Evolutionary conservation across 2,888 invertebrate genomes (phyloP).

Genomic region (Leptopilina drosophilae): DNA sequence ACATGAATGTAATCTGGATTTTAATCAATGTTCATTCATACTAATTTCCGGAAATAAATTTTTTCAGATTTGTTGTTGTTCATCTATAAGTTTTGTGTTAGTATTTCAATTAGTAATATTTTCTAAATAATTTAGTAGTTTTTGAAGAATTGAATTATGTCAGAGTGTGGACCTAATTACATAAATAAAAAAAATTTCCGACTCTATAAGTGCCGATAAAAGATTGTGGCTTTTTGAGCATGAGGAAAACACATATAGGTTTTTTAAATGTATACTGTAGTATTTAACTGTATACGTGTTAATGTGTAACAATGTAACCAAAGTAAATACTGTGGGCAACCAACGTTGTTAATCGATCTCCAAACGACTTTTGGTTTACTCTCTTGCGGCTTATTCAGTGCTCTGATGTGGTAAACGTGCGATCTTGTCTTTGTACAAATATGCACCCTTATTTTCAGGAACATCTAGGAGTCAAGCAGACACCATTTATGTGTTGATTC

Average conservation of each 20-base stretch:
- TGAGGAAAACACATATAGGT: conserved; percentile 23
- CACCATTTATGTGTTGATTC: conserved; percentile 7
- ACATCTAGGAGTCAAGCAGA: conserved; percentile 18
- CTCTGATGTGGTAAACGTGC: conserved; percentile 24
- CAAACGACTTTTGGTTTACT: conserved; percentile 38
- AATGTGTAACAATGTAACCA: conserved; percentile 41
- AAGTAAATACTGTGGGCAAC: conserved; percentile 34
- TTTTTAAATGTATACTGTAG: neutral
- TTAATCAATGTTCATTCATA: too few species aligned
- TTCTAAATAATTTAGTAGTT: too few species aligned
- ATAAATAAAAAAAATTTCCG: neutral
- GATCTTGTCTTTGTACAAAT: conserved; percentile 41
- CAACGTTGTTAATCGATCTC: conserved; percentile 33
- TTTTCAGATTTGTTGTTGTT: too few species aligned
- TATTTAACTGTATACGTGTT: conserved; percentile 1
- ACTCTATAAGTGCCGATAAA: conserved; percentile 23
- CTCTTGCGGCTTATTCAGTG: conserved; percentile 35
- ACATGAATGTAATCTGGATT: too few species aligned
- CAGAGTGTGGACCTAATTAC: too few species aligned
- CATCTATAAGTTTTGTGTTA: too few species aligned
- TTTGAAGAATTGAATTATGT: too few species aligned
- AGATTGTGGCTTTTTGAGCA: conserved; percentile 30
- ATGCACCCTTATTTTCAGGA: conserved; percentile 37
- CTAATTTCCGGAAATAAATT: too few species aligned
- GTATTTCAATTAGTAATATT: too few species aligned